phyloP scores from a whole-genome alignment of 2,797 vertebrate species.

The Mycteria americana region DNA sequence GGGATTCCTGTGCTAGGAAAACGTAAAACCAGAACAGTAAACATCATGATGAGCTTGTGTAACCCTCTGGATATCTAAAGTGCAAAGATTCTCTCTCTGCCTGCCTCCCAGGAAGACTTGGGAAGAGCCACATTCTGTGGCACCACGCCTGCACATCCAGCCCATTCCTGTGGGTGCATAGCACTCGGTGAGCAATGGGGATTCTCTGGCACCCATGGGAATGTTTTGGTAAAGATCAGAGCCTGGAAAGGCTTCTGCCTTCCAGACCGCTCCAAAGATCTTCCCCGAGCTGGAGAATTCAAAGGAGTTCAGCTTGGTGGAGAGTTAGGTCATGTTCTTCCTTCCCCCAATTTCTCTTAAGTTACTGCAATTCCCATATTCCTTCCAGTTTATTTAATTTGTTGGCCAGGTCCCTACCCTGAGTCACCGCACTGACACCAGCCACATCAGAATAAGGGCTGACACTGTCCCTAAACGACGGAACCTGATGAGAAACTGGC shows the following conservation, averaged over 20 bases:
- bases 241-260: neutral
- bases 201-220: neutral
- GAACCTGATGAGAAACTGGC: neutral
- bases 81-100: neutral
- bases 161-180: neutral
- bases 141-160: neutral
- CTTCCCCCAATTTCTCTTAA: neutral
- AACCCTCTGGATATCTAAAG: neutral
- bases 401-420: neutral
- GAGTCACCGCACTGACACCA: neutral
- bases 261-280: neutral
- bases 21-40: neutral
- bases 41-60: neutral
- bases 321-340: neutral
- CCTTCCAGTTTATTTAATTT: neutral
- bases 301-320: neutral
- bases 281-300: neutral
- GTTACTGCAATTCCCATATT: neutral
- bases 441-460: neutral
- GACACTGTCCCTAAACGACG: fast-evolving
- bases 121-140: neutral
- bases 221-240: neutral
- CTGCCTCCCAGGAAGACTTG: neutral
- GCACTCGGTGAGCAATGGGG: neutral
- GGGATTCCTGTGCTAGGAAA: neutral